Evolutionary conservation across 2,113 vertebrate species (phyloP).

Genomic region (Daubentonia madagascariensis): DNA sequence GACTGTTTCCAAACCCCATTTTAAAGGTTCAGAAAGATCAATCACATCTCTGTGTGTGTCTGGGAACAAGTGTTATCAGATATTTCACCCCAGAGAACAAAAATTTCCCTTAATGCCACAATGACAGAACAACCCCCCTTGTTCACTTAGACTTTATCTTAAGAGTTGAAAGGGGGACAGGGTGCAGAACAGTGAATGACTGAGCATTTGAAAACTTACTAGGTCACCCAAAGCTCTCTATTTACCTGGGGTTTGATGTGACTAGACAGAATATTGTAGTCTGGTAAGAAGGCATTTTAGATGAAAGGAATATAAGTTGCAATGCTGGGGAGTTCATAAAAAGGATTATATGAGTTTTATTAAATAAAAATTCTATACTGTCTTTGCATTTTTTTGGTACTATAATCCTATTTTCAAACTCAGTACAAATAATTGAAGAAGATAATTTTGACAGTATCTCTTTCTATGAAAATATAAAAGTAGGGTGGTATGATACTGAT

Average conservation of each 20-base stretch:
- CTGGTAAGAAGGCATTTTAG: neutral
- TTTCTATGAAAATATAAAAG: neutral
- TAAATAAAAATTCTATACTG: neutral
- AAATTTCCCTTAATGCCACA: neutral
- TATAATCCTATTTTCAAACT: neutral
- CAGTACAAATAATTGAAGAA: neutral
- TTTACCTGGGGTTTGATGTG: neutral
- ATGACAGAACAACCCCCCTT: neutral
- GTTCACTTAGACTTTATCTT: neutral
- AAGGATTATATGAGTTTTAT: neutral
- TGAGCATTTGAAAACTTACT: neutral
- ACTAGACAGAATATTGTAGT: neutral
- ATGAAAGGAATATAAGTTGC: neutral
- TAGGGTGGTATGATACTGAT: neutral
- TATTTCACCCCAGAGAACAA: neutral
- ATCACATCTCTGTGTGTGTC: neutral
- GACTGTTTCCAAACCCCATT: neutral
- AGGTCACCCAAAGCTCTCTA: neutral
- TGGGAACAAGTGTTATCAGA: neutral
- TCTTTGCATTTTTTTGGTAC: neutral
- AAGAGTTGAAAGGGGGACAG: neutral
- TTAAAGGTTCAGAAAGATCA: neutral
- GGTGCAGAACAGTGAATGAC: neutral
- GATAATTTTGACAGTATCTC: neutral
- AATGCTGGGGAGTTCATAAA: neutral